Percentiles rank a stretch among this genome's conserved stretches.
Evolutionary conservation across 2,888 invertebrate genomes (phyloP).

Genomic region (Amorpha juglandis): DNA sequence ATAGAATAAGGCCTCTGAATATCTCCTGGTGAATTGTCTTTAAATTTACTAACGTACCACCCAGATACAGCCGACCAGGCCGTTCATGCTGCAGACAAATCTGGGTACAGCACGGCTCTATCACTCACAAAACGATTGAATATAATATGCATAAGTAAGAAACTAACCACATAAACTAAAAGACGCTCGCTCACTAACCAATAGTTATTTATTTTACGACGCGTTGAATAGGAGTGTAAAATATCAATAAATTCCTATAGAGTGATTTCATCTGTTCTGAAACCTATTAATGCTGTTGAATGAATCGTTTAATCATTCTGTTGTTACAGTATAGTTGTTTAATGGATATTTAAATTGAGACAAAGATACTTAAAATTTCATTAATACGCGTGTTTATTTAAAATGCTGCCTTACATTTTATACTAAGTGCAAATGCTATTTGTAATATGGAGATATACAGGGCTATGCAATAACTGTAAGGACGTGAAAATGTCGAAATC

Average conservation of each 20-base stretch:
- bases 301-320: neutral
- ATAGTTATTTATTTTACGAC: constrained; percentile 34
- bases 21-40: too few species aligned
- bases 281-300: neutral
- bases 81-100: too few species aligned
- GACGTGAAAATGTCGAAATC: neutral
- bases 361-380: too few species aligned
- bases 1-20: too few species aligned
- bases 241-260: constrained; percentile 23
- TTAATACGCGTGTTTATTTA: neutral
- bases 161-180: neutral
- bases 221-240: constrained; percentile 35
- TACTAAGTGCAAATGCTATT: too few species aligned
- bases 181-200: neutral
- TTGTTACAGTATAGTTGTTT: neutral
- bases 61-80: too few species aligned
- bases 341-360: neutral
- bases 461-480: too few species aligned
- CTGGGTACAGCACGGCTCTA: too few species aligned
- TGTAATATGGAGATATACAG: too few species aligned
- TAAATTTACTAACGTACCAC: too few species aligned
- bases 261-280: constrained; percentile 21
- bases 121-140: too few species aligned
- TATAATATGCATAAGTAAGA: neutral
- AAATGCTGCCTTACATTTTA: too few species aligned